Evolutionary conservation across 2,113 vertebrate species (phyloP), one percentile per base, ranked within the genome.

Genomic region (Falcunculus frontatus): DNA sequence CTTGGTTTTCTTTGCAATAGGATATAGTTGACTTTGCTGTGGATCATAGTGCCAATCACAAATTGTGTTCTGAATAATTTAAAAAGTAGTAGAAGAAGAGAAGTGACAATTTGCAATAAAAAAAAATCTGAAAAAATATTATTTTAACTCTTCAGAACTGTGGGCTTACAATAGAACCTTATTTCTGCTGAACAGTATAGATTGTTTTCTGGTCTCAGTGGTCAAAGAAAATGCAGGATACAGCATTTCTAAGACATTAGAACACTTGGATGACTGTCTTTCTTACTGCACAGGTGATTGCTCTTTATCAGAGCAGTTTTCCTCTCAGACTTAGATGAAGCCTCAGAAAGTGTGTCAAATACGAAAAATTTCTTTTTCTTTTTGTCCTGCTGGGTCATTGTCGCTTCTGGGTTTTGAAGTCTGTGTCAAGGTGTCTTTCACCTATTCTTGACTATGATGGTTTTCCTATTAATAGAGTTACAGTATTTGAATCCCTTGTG

Each of bases 351-450:
- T 57, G 26, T 76, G 55, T 90, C 69, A 81, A 33, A 57, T 60
- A 53, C 0, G 0, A 94, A 22, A 56, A 47, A 59, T 42, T 75
- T 53, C 0, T 27, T 27, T 60, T n/a, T 59, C 42, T 70, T 59
- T 5, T 59, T 7, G 1, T 50, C 49, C 32, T 88, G 2, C 32
- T 64, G 22, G 10, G 13, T 91, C 21, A 21, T 35, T 68, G 15
- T 60, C 91, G 16, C 37, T 70, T 20, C 29, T 84, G 19, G 18
- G 9, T 55, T 81, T 87, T 83, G 42, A 72, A 72, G 27, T 56
- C 30, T 41, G 3, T 53, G 62, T 90, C 53, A 62, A 93, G 81
- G 32, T 89, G 57, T 73, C 53, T 90, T 90, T 80, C 44, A 70
- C 9, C 46, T 88, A 2, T 59, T 79, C 22, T 49, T 89, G 21